Evolutionary conservation across 2,888 invertebrate genomes (phyloP), one percentile per base, ranked within the genome.

Genomic region (Lampropteryx suffumata): DNA sequence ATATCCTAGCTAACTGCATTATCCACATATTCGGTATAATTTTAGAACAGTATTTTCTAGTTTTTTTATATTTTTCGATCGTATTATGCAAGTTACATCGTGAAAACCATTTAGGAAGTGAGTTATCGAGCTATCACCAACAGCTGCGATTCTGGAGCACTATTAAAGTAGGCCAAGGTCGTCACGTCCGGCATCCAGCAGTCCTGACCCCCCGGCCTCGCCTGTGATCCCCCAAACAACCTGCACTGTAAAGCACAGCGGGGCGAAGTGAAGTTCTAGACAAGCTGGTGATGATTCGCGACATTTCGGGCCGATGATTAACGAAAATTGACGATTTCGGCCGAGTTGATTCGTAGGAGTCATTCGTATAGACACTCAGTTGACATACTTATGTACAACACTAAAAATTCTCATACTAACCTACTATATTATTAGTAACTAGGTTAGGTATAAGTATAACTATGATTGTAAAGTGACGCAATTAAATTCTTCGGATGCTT

Each of bases 131-230:
- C 68, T 74, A 73, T 73, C 75, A 70, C 65, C 56, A 62, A 66
- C 68, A 71, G 72, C 69, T 71, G 76, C 69, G 62, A 46, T 42
- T 46, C 46, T 46, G 50, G 42, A 65, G 49, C 69, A 67, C 73
- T 69, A 84, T 82, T 82, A 71, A 84, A 78, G 64, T 85, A 65
- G 85, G 85, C 82, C 87, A 87, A 87, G 87, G 87, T 77, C 76
- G 62, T 44, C 64, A 67, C 66, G 71, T 69, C 65, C 62, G 56
- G 51, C 57, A 62, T 59, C 83, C 79, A 76, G 57, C 57, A 32
- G 65, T 59, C 64, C 55, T 70, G 82, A 73, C 73, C 83, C 69
- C 69, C 61, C 59, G 58, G 67, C 67, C 67, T 65, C 60, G 61
- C 63, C 62, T 46, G 63, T 59, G 50, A 50, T 52, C 70, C 69